phyloP scores from a whole-genome alignment of 1,140 invertebrate species.

The Druon quercuslanigerum region DNA sequence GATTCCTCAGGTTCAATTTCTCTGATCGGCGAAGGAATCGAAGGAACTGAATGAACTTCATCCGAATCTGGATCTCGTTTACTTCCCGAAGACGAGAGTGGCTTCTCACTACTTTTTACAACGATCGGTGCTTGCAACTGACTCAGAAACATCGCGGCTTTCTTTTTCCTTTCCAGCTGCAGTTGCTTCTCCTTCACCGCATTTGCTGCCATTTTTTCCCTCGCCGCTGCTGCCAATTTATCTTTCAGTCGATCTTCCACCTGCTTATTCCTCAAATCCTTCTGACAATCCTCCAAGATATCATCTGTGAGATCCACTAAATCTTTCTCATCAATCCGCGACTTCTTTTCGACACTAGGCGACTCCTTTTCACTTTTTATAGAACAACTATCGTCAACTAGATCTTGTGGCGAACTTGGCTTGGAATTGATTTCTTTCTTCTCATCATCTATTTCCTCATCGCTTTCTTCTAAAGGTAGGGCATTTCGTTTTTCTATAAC shows the following conservation, averaged over 20 bases:
- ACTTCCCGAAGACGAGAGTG: conserved; percentile 38
- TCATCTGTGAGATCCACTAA: conserved; percentile 77
- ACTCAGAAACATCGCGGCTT: conserved; percentile 80
- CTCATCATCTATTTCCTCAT: conserved; percentile 80
- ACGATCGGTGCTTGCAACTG: conserved; percentile 75
- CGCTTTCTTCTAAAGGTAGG: conserved; percentile 84
- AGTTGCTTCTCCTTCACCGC: conserved; percentile 80
- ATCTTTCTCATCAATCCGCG: conserved; percentile 65
- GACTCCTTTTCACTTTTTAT: conserved; percentile 49
- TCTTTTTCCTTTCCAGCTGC: conserved; percentile 83
- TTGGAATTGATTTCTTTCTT: conserved; percentile 63
- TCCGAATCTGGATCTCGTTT: conserved; percentile 58
- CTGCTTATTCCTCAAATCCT: conserved; percentile 63
- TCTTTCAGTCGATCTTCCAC: conserved; percentile 82
- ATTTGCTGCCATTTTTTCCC: conserved; percentile 78
- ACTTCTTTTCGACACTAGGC: conserved; percentile 52
- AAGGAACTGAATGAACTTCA: conserved; percentile 66
- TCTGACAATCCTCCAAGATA: conserved; percentile 70
- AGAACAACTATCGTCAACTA: conserved; percentile 29
- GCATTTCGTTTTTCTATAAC: conserved; percentile 81
- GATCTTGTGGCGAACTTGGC: conserved; percentile 54
- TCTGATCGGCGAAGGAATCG: conserved; percentile 50
- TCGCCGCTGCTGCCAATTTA: conserved; percentile 77
- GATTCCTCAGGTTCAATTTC: conserved; percentile 57
- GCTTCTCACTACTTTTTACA: conserved; percentile 40